Evolutionary conservation across 30 jellyfish, hydroid and myxozoan genomes (phyloP).

Genomic region (Aurelia aurita): DNA sequence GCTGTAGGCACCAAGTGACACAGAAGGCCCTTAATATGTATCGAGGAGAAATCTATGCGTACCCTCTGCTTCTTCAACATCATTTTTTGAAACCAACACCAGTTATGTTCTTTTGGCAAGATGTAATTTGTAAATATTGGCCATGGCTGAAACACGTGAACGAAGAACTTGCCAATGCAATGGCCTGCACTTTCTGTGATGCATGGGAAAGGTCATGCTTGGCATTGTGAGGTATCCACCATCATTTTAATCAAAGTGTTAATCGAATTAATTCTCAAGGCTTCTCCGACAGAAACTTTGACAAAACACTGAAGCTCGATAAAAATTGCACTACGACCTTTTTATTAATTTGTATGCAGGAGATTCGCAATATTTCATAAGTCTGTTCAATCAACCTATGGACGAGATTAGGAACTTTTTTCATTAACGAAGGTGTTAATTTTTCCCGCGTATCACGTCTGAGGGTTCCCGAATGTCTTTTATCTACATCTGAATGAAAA

Average conservation of each 20-base stretch:
- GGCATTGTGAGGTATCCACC: conserved; percentile 26
- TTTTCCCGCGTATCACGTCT: too few species aligned
- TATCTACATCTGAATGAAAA: too few species aligned
- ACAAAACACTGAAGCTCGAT: too few species aligned
- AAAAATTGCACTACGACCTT: too few species aligned
- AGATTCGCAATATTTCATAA: too few species aligned
- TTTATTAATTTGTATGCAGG: too few species aligned
- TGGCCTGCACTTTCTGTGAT: conserved; percentile 45
- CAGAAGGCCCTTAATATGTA: conserved; percentile 15
- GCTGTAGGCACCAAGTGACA: conserved; percentile 32
- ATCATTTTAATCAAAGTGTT: not conserved
- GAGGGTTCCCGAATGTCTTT: too few species aligned
- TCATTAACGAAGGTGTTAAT: too few species aligned
- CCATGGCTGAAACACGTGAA: conserved; percentile 18
- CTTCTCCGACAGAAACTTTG: not conserved
- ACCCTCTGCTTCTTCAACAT: conserved; percentile 10
- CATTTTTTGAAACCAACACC: conserved; percentile 6
- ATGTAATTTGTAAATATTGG: conserved; percentile 17
- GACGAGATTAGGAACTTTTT: too few species aligned
- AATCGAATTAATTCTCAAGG: not conserved
- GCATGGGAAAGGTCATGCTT: conserved; percentile 60
- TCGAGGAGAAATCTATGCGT: conserved; percentile 25
- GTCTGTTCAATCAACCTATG: too few species aligned
- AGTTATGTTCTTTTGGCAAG: conserved; percentile 15
- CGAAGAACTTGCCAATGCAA: conserved; percentile 24